phyloP scores from a whole-genome alignment of 2,888 invertebrate species.

The Synergus japonicus region DNA sequence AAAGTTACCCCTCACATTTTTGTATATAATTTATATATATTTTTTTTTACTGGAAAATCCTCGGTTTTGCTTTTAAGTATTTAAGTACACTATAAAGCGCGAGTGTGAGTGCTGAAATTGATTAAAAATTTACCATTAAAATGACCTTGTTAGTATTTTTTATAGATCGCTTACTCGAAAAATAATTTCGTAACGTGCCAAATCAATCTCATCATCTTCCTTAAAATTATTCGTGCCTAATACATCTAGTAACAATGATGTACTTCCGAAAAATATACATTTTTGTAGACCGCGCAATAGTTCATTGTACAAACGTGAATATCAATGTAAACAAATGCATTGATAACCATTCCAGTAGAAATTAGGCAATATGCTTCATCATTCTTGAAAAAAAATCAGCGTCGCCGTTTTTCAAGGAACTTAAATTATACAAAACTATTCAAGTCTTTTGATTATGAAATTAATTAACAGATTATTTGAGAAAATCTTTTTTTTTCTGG shows the following conservation, averaged over 20 bases:
- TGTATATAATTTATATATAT: neutral
- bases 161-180: constrained; percentile 13
- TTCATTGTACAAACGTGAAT: constrained; percentile 34
- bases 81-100: constrained; percentile 27
- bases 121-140: constrained; percentile 22
- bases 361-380: neutral
- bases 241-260: constrained; percentile 29
- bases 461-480: neutral
- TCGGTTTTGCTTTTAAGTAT: neutral
- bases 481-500: neutral
- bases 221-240: constrained; percentile 21
- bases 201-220: neutral
- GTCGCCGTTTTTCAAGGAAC: constrained; percentile 1
- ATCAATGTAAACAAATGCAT: constrained; percentile 19
- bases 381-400: constrained; percentile 12
- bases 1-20: neutral
- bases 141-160: neutral
- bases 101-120: constrained; percentile 16
- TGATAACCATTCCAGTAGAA: neutral
- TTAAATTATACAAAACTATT: neutral
- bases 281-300: constrained; percentile 23
- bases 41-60: neutral
- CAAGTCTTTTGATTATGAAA: neutral
- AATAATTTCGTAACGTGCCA: constrained; percentile 30
- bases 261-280: constrained; percentile 27